phyloP scores from a whole-genome alignment of 2,888 invertebrate genomes.

The Schrankia costaestrigalis region DNA sequence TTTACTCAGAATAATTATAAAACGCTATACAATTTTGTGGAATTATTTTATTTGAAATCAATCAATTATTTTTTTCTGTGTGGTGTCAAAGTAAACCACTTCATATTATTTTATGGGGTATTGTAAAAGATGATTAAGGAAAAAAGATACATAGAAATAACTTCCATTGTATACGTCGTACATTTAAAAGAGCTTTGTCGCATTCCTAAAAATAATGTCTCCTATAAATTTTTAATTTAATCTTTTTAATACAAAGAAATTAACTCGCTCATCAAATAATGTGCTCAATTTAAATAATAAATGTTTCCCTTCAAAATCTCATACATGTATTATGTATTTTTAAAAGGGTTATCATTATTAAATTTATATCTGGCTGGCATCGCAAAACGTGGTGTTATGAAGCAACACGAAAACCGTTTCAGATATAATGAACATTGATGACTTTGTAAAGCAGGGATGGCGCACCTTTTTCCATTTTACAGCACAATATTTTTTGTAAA shows the following conservation, averaged over 20 bases:
- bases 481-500: neutral
- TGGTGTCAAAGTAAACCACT: no score
- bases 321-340: slow-evolving; percentile 2
- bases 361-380: slow-evolving; percentile 4
- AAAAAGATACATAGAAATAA: no score
- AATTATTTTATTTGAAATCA: no score
- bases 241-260: neutral
- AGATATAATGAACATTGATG: slow-evolving; percentile 27
- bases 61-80: no score
- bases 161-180: no score
- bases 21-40: no score
- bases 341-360: slow-evolving; percentile 6
- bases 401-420: slow-evolving; percentile 27
- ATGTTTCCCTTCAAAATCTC: slow-evolving; percentile 1
- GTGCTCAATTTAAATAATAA: slow-evolving; percentile 2
- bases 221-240: neutral
- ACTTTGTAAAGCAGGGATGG: slow-evolving; percentile 2
- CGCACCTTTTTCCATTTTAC: slow-evolving; percentile 1
- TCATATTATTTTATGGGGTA: no score
- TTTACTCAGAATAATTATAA: no score
- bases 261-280: neutral
- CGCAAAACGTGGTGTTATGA: slow-evolving; percentile 5
- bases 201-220: no score
- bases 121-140: no score
- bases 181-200: no score